Conservation (phyloP, 2,888 invertebrate genomes). For the Chymomyza fuscimana region DNA sequence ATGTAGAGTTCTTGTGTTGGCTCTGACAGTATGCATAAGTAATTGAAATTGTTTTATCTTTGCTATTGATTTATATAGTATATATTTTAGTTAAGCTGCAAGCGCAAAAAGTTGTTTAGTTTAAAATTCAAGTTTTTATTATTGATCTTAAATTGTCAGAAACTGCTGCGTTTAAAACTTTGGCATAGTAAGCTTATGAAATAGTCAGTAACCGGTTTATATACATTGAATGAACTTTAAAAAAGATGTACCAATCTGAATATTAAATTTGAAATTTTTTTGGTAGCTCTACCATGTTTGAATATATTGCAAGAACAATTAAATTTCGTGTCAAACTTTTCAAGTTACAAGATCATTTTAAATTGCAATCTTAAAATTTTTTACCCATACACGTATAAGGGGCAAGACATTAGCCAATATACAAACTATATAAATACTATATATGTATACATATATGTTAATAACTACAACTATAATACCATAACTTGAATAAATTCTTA, state of each 20-base stretch:
- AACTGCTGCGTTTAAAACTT: background rate
- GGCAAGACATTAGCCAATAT: conserved; percentile 12
- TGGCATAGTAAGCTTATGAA: background rate
- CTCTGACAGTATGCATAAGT: background rate
- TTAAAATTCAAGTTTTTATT: conserved; percentile 18
- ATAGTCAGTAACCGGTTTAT: background rate
- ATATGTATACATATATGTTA: conserved; percentile 28
- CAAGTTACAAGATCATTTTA: conserved; percentile 3
- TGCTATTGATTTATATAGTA: background rate
- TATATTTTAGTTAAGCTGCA: conserved; percentile 31
- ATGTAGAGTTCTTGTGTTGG: background rate
- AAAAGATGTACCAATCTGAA: background rate
- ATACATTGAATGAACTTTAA: background rate
- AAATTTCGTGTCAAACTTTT: conserved; percentile 33
- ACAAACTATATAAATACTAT: conserved; percentile 27
- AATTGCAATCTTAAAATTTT: background rate
- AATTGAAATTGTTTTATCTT: conserved; percentile 5
- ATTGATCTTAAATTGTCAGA: conserved; percentile 29
- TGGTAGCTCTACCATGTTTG: background rate
- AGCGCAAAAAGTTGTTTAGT: conserved; percentile 36
- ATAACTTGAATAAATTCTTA: conserved; percentile 44
- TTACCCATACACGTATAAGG: background rate
- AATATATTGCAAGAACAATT: conserved; percentile 14
- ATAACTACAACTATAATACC: conserved; percentile 28
- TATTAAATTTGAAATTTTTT: background rate